Conservation (phyloP, 2,113 vertebrate genomes). For the Melanostigma gelatinosum region DNA sequence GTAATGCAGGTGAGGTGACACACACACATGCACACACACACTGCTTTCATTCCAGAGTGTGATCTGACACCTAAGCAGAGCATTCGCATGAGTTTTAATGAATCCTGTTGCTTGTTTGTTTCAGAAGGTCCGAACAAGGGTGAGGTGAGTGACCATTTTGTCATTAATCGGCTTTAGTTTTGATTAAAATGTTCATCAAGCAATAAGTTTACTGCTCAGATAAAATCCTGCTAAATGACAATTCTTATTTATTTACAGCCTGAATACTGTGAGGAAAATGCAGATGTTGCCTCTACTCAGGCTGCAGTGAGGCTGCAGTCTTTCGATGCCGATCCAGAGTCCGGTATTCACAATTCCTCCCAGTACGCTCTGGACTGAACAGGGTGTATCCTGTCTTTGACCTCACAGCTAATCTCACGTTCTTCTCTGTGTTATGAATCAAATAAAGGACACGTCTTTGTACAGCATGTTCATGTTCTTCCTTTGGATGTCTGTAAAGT, state of each 20-base stretch:
- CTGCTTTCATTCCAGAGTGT: not conserved
- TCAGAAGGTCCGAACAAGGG: slow-evolving; percentile 37
- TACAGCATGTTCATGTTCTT: not conserved
- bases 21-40: not conserved
- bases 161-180: not conserved
- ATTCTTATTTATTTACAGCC: slow-evolving; percentile 41
- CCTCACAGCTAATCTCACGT: not conserved
- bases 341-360: slow-evolving; percentile 9
- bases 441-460: slow-evolving; percentile 22
- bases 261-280: slow-evolving; percentile 28
- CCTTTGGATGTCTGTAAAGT: not conserved
- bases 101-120: slow-evolving; percentile 21
- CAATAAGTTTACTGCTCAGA: not conserved
- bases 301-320: slow-evolving; percentile 39
- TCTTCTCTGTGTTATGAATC: slow-evolving; percentile 4
- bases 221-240: not conserved
- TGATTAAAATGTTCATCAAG: not conserved
- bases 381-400: not conserved
- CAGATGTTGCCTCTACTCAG: slow-evolving; percentile 15
- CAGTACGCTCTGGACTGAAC: slow-evolving; percentile 50
- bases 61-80: not conserved
- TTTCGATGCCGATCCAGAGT: slow-evolving; percentile 18
- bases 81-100: not conserved
- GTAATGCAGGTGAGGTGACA: slow-evolving; percentile 45
- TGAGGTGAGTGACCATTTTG: slow-evolving; percentile 46